phyloP scores from a whole-genome alignment of 2,888 invertebrate genomes.

The Meta bourneti region DNA sequence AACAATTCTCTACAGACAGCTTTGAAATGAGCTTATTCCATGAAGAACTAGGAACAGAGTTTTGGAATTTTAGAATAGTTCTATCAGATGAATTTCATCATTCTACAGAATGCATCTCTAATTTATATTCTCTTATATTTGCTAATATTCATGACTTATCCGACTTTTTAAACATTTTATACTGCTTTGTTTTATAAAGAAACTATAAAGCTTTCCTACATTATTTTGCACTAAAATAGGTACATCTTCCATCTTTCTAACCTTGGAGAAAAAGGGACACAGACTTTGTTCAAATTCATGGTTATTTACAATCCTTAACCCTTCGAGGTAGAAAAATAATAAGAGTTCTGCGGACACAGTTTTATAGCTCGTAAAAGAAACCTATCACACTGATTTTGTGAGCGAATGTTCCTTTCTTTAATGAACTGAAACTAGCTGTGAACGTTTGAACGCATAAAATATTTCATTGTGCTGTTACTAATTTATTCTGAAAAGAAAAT shows the following conservation, averaged over 20 bases:
- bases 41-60: too few species aligned
- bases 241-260: not conserved
- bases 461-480: not conserved
- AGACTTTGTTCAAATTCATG: not conserved
- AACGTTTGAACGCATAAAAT: not conserved
- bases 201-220: too few species aligned
- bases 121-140: too few species aligned
- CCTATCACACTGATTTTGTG: not conserved
- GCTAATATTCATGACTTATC: too few species aligned
- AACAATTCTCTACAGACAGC: too few species aligned
- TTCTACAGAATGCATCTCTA: too few species aligned
- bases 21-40: too few species aligned
- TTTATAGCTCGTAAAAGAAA: not conserved
- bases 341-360: not conserved
- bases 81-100: too few species aligned
- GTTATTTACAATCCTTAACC: not conserved
- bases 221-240: too few species aligned
- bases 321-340: not conserved
- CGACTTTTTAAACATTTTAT: too few species aligned
- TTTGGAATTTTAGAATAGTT: too few species aligned
- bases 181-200: too few species aligned
- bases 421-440: not conserved
- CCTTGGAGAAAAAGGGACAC: not conserved
- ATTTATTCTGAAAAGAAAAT: not conserved
- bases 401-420: not conserved